Base-by-base conservation (phyloP, 2,113 vertebrate species). In the Pitta sordida region DNA sequence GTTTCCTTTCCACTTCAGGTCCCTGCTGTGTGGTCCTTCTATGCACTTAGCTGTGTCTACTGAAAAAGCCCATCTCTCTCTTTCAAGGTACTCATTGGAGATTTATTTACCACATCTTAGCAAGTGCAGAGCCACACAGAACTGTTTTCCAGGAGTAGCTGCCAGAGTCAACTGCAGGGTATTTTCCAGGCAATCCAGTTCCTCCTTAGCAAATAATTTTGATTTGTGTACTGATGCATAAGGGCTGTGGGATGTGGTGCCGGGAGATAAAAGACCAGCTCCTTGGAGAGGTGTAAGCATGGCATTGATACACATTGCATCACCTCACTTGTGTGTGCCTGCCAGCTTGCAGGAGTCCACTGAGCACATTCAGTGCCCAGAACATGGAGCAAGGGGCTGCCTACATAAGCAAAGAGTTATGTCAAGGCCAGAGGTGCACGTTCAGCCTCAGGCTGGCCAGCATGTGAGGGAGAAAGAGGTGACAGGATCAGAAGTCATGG, bases 1-100 rank as follows among this genome's bases (percentile, higher is more conserved):
- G 26, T 60, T 95, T 94, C 90, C 85, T 96, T 91, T 83, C 63
- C 60, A 70, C 49, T 32, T 77, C 7, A 2, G 14, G 56, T 44
- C 36, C n/a, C 75, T 68, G 70, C 83, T 90, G 71, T 2, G 6
- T 27, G 46, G 19, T 88, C 36, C 34, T 74, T 80, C 71, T 59
- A 74, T 76, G 36, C 44, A 11, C 13, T 64, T n/a, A 82, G 15
- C 34, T 60, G 20, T 13, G 32, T n/a, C 64, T 44, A 30, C 34
- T 27, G 44, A 83, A 78, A 69, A 74, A 52, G 39, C 29, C 36
- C 5, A 1, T 18, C 21, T 84, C 27, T 71, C 30, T 71, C 30
- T 76, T 74, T 90, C 59, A 51, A 8, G 60, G 23, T 69, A 7
- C 5, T 74, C 74, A 41, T 64, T 44, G 32, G 62, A 82, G 62